Evolutionary conservation across 1,140 invertebrate species (phyloP).

Genomic region (Caenorhabditis briggsae): DNA sequence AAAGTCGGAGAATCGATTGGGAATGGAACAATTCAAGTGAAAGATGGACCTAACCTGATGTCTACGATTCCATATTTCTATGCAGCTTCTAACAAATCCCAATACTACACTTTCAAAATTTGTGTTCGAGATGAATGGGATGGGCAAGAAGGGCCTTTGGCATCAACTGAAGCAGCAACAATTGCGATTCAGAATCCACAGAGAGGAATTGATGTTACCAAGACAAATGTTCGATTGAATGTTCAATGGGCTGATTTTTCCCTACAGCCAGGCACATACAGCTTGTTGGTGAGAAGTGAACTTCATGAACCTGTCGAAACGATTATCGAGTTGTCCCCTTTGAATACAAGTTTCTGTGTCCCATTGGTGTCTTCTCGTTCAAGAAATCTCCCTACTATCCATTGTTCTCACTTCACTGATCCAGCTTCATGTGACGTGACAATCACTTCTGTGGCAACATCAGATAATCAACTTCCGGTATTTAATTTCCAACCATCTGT

Average conservation of each 20-base stretch:
- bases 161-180: slow-evolving; percentile 8
- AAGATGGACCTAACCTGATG: slow-evolving; percentile 20
- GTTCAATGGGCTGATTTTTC: slow-evolving; percentile 46
- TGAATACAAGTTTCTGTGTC: slow-evolving; percentile 43
- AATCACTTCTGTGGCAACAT: slow-evolving; percentile 22
- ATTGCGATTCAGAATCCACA: slow-evolving; percentile 45
- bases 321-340: neutral
- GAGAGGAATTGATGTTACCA: neutral
- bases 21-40: slow-evolving; percentile 51
- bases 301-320: slow-evolving; percentile 22
- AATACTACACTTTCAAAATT: slow-evolving; percentile 18
- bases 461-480: slow-evolving; percentile 9
- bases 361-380: slow-evolving; percentile 24
- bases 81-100: slow-evolving; percentile 20
- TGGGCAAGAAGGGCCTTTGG: slow-evolving; percentile 10
- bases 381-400: slow-evolving; percentile 42
- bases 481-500: slow-evolving; percentile 48
- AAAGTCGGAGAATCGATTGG: slow-evolving; percentile 13
- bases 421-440: slow-evolving; percentile 6
- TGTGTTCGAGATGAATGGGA: slow-evolving; percentile 55
- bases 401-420: slow-evolving; percentile 34
- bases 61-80: slow-evolving; percentile 22
- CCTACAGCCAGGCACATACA: slow-evolving; percentile 31
- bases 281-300: slow-evolving; percentile 5
- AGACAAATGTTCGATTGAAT: slow-evolving; percentile 50